Evolutionary conservation across 2,113 vertebrate genomes (phyloP).

Genomic region (Castor canadensis): DNA sequence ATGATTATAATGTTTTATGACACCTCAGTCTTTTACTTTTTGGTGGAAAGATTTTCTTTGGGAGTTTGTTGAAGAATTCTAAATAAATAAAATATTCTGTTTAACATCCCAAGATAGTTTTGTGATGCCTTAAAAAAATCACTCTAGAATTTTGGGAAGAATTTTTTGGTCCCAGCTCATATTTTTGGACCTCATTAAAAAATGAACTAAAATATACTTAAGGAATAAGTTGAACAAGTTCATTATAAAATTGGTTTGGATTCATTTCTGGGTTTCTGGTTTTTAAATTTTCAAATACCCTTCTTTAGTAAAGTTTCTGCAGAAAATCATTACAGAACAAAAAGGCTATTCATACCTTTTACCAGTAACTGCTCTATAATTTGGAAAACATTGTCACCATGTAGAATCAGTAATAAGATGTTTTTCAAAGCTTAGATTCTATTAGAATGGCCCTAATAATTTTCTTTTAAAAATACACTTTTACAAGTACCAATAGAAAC

Average conservation of each 20-base stretch:
- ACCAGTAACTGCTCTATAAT: not conserved
- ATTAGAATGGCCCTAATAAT: not conserved
- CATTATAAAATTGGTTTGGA: not conserved
- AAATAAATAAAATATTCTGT: not conserved
- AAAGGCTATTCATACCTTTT: not conserved
- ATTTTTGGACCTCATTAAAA: not conserved
- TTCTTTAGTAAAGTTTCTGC: not conserved
- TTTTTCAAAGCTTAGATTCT: constrained; percentile 9
- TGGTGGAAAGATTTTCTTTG: not conserved
- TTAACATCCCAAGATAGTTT: constrained; percentile 26
- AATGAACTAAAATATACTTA: constrained; percentile 5
- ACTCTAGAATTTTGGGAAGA: not conserved
- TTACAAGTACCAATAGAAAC: not conserved
- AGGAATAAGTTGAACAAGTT: not conserved
- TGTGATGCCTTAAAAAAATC: not conserved
- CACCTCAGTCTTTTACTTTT: not conserved
- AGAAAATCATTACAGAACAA: constrained; percentile 23
- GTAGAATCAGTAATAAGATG: not conserved
- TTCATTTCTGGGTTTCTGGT: not conserved
- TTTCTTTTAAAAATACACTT: not conserved
- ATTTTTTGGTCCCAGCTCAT: not conserved
- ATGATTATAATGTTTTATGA: not conserved
- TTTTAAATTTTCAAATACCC: constrained; percentile 3
- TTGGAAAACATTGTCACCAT: not conserved
- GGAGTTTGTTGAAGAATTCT: not conserved